Conservation (phyloP, 2,888 invertebrate species). For the Leptinotarsa tumamoca region DNA sequence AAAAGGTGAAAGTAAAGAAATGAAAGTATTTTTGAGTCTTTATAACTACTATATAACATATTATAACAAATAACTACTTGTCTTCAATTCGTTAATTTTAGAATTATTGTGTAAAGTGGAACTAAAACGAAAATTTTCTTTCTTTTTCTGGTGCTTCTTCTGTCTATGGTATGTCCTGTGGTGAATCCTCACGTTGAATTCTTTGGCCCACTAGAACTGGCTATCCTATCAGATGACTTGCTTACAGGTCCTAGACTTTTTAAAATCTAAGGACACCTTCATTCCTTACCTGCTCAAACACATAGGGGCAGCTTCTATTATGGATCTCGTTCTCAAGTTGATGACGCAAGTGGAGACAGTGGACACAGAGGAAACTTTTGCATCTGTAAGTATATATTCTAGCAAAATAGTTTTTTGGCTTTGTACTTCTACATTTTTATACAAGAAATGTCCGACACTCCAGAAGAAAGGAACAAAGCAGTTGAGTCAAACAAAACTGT, state of each 20-base stretch:
- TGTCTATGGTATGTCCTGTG: conserved; percentile 42
- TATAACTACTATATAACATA: neutral
- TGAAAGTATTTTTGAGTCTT: too few species aligned
- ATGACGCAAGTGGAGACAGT: conserved; percentile 85
- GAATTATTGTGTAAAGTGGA: conserved; percentile 36
- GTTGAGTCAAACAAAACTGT: too few species aligned
- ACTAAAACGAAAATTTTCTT: conserved; percentile 52
- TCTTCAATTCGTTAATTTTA: neutral
- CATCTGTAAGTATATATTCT: conserved; percentile 70
- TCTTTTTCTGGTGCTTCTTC: conserved; percentile 47
- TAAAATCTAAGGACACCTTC: conserved; percentile 88
- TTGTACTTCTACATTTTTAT: too few species aligned
- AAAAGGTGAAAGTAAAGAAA: too few species aligned
- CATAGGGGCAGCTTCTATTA: conserved; percentile 93
- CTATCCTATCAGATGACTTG: conserved; percentile 92
- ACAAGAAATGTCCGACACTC: too few species aligned
- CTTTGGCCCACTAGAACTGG: conserved; percentile 78
- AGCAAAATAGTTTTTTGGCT: too few species aligned
- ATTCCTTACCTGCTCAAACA: conserved; percentile 88
- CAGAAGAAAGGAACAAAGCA: too few species aligned
- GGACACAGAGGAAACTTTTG: conserved; percentile 78
- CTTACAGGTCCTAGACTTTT: conserved; percentile 91
- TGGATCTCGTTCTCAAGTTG: conserved; percentile 89
- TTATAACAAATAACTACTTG: neutral
- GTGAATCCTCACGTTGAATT: conserved; percentile 37